These are phyloP conservation scores for Acanthoscelides obtectus DNA, from an alignment of 2,888 invertebrate genomes.

Conservation along the genomic window DNA sequence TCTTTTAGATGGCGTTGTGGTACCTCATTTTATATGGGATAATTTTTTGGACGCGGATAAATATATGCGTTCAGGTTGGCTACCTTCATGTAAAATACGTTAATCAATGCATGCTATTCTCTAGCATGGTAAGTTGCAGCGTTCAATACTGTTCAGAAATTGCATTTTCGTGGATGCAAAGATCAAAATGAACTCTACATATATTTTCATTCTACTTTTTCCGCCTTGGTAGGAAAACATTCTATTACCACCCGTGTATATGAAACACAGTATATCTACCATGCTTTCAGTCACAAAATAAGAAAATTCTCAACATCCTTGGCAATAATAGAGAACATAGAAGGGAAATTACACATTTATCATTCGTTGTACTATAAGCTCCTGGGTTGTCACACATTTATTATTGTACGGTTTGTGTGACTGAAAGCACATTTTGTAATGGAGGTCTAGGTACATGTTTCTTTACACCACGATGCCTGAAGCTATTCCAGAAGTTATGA, in stretches of 20 bases:
- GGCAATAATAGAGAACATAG: neutral
- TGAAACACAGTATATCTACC: neutral
- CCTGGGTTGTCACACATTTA: conserved; percentile 5
- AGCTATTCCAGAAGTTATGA: no score
- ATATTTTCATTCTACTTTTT: no score
- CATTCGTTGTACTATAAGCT: conserved; percentile 25
- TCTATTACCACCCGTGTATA: neutral
- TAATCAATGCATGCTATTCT: no score
- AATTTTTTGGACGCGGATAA: no score
- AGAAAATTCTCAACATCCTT: neutral
- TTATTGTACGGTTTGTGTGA: conserved; percentile 18
- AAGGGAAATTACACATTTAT: neutral
- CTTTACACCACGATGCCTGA: neutral
- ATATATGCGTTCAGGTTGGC: no score
- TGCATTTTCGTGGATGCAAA: no score
- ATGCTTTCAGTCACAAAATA: conserved; percentile 17
- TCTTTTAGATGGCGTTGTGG: no score
- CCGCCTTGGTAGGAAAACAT: neutral
- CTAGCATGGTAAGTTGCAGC: no score
- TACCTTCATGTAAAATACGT: no score
- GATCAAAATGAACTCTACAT: no score
- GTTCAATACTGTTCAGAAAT: no score
- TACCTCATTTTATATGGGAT: no score
- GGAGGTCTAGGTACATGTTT: conserved; percentile 10
- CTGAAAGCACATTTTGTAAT: conserved; percentile 14